Conservation (phyloP, 1,140 invertebrate species). For the Homalodisca vitripennis region DNA sequence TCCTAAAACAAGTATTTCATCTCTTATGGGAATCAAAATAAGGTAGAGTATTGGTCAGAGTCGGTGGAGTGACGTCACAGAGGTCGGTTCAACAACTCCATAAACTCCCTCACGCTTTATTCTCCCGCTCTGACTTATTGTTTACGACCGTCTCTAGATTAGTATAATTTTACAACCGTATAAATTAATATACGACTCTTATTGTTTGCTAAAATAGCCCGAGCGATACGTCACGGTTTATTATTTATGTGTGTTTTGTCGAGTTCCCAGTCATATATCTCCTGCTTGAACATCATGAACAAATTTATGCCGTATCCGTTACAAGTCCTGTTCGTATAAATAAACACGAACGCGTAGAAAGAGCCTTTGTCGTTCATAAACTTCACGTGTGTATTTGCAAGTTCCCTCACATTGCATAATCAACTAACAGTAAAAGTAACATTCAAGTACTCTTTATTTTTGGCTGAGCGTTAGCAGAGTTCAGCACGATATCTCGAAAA, state of each 20-base stretch:
- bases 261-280: background rate
- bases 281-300: background rate
- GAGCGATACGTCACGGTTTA: too few relatives aligned
- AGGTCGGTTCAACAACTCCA: background rate
- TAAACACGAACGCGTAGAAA: too few relatives aligned
- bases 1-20: background rate
- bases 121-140: background rate
- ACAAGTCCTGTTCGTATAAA: background rate
- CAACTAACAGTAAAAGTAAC: too few relatives aligned
- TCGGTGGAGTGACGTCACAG: background rate
- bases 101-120: background rate
- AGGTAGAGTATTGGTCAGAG: background rate
- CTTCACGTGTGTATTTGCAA: background rate
- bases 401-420: too few relatives aligned
- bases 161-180: background rate
- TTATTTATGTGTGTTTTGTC: too few relatives aligned
- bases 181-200: background rate
- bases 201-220: background rate
- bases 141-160: background rate
- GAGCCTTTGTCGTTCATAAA: background rate
- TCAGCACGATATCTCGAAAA: too few relatives aligned
- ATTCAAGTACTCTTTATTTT: too few relatives aligned
- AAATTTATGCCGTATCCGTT: background rate
- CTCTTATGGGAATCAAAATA: too few relatives aligned
- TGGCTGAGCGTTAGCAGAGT: too few relatives aligned